Evolutionary conservation across 2,797 vertebrate species (phyloP), one percentile per base, ranked within the genome.

Genomic region (Borostomias antarcticus): DNA sequence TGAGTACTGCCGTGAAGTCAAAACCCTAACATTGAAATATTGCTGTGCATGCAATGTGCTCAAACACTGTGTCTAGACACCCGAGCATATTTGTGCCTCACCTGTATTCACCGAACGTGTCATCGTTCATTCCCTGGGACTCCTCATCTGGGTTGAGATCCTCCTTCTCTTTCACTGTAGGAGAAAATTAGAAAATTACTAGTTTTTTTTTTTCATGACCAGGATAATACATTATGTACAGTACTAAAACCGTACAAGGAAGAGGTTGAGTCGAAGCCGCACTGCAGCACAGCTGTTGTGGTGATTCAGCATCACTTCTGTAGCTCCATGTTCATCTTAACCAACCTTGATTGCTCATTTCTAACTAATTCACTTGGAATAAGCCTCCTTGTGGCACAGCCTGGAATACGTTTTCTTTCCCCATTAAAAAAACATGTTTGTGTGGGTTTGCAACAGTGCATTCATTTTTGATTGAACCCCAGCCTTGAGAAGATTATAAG

Each of bases 161-260:
- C 83, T 99, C 97, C 72, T 96, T 98, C 83, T 95, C 97, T 89
- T 98, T 98, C 80, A 98, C 97, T 99, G 89, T 62, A 32, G 29
- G 26, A 35, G 64, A n/a, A n/a, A n/a, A n/a, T n/a, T 4, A 45
- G 15, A 45, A 45, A 13, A 45, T 17, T 45, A 0, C 40, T 17
- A 45, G 40, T 45, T 45, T n/a, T 15, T 17, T 5, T 2, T 17
- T 9, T 10, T 29, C 68, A n/a, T 64, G 72, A 58, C 72, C 78
- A 69, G 75, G 65, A 77, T 66, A 79, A 65, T 23, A 73, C 9
- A 78, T 32, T 32, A n/a, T n/a, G n/a, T n/a, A n/a, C n/a, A n/a
- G n/a, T n/a, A n/a, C n/a, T n/a, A n/a, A n/a, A n/a, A n/a, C n/a
- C n/a, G n/a, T n/a, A n/a, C n/a, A n/a, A n/a, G n/a, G n/a, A n/a